phyloP scores from a whole-genome alignment of 2,113 vertebrate genomes.

The Melierax canorus region DNA sequence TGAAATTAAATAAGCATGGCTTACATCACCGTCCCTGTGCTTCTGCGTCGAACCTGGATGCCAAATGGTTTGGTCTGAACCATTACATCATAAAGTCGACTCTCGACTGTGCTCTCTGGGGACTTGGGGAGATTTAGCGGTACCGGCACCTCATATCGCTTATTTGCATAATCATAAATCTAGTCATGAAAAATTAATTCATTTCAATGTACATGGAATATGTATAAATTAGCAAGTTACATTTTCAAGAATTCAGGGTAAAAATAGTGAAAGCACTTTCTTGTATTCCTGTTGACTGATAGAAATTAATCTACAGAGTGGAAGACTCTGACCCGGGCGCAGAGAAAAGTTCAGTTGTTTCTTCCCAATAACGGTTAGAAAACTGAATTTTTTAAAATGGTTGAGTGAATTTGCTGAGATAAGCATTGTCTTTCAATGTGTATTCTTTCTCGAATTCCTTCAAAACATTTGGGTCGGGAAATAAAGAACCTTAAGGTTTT shows the following conservation, averaged over 20 bases:
- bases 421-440: accelerated
- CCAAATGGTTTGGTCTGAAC: conserved; percentile 80
- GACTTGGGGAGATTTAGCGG: conserved; percentile 69
- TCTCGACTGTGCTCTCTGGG: conserved; percentile 61
- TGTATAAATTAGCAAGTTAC: no score
- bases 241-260: not conserved
- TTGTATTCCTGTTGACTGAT: no score
- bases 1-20: not conserved
- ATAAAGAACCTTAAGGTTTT: not conserved
- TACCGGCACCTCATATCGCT: conserved; percentile 87
- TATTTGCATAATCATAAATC: conserved; percentile 79
- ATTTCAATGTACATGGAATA: not conserved
- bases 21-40: conserved; percentile 81
- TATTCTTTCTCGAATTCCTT: not conserved
- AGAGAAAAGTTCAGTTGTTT: not conserved
- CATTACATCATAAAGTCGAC: conserved; percentile 77
- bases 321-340: accelerated
- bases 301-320: not conserved
- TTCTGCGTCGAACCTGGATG: conserved; percentile 79
- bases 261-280: not conserved
- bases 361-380: accelerated
- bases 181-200: not conserved
- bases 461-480: not conserved
- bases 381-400: not conserved
- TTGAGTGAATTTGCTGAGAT: no score